A percentile compares a stretch with the other conserved stretches of the same genome.
These are phyloP conservation scores for Dryocosmus kuriphilus DNA, from an alignment of 2,888 invertebrate species.

Conservation along the genomic window DNA sequence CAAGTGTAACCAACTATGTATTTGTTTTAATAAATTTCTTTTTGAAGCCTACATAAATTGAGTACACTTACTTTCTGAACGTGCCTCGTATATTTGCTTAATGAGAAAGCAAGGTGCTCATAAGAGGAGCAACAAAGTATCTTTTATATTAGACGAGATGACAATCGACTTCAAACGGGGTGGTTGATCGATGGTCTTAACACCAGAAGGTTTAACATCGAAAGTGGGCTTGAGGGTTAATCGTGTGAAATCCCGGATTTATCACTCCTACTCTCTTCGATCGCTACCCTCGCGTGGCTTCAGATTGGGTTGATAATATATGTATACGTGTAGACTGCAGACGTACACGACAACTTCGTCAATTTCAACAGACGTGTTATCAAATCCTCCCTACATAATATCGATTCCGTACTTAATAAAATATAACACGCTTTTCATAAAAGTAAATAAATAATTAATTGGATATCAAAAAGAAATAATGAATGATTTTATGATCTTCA, in stretches of 20 bases:
- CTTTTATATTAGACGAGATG: not conserved
- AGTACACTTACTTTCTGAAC: too few species aligned
- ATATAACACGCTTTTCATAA: not conserved
- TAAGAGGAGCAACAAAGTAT: not conserved
- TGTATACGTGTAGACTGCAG: slow-evolving; percentile 38
- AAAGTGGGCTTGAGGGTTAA: slow-evolving; percentile 44
- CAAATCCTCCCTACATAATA: not conserved
- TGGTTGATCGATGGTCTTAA: slow-evolving; percentile 20
- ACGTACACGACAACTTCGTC: slow-evolving; percentile 28
- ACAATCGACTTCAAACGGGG: slow-evolving; percentile 11
- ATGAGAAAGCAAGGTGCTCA: too few species aligned
- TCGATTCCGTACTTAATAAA: not conserved
- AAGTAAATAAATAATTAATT: not conserved
- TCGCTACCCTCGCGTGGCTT: slow-evolving; percentile 51
- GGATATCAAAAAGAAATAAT: not conserved
- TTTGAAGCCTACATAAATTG: too few species aligned
- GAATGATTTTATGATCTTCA: too few species aligned
- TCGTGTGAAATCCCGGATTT: slow-evolving; percentile 59
- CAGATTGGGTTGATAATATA: slow-evolving; percentile 49
- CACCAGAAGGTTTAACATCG: slow-evolving; percentile 16
- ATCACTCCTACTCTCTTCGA: slow-evolving; percentile 43
- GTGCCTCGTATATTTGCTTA: too few species aligned
- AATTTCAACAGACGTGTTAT: slow-evolving; percentile 16
- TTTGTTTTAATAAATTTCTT: too few species aligned
- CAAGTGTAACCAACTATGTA: too few species aligned